These are phyloP conservation scores for Triplophysa bombifrons DNA, from an alignment of 2,797 vertebrate genomes.

Conservation along the genomic window DNA sequence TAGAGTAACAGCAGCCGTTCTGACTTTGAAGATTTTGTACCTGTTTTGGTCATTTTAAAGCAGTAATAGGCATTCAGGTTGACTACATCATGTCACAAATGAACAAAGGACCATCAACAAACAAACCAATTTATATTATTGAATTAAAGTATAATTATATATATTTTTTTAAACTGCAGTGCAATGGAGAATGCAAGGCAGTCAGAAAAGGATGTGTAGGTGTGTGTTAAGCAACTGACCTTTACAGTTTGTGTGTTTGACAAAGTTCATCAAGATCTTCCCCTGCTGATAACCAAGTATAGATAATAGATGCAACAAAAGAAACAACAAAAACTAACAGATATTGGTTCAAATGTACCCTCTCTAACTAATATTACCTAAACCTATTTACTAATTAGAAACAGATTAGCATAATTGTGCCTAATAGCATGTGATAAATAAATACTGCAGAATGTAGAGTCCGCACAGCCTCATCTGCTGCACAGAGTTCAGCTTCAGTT, in stretches of 20 bases:
- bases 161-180: too few species aligned
- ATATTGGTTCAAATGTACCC: not conserved
- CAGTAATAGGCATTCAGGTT: too few species aligned
- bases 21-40: too few species aligned
- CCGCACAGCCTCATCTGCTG: not conserved
- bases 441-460: not conserved
- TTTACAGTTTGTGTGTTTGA: too few species aligned
- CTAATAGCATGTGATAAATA: not conserved
- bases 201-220: not conserved
- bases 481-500: not conserved
- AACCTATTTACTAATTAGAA: not conserved
- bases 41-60: too few species aligned
- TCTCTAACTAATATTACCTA: not conserved
- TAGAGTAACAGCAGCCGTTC: too few species aligned
- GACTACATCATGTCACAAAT: too few species aligned
- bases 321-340: not conserved
- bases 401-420: not conserved
- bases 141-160: too few species aligned
- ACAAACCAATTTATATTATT: too few species aligned
- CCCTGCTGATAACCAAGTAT: not conserved
- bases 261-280: not conserved
- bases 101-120: too few species aligned
- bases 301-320: not conserved
- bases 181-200: too few species aligned
- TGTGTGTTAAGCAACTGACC: not conserved